A percentile compares a stretch with the other conserved stretches of the same genome.
Evolutionary conservation across 1,140 invertebrate genomes (phyloP).

Genomic region (Leptinotarsa lineolata): DNA sequence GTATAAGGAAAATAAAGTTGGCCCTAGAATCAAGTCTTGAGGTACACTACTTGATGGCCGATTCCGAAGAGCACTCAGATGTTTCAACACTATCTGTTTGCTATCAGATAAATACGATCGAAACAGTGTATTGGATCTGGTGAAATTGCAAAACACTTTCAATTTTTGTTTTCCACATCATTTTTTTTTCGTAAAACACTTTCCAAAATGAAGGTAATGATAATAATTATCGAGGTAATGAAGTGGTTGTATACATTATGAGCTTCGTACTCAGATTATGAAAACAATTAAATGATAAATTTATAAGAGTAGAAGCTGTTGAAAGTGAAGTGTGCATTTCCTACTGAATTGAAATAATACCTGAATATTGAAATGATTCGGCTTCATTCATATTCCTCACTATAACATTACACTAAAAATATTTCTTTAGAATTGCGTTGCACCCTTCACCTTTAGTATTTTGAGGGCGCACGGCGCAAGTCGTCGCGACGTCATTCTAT

Average conservation of each 20-base stretch:
- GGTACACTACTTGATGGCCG: too few species aligned
- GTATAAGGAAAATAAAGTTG: neutral
- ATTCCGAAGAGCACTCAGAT: too few species aligned
- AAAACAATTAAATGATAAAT: neutral
- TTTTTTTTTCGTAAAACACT: too few species aligned
- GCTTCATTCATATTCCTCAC: slow-evolving; percentile 56
- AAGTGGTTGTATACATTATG: neutral
- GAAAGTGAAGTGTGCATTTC: too few species aligned
- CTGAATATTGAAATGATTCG: slow-evolving; percentile 53
- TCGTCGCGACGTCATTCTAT: slow-evolving; percentile 7
- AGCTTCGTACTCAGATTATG: neutral
- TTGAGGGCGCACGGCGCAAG: slow-evolving; percentile 10
- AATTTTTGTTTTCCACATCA: too few species aligned
- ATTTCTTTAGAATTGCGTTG: neutral
- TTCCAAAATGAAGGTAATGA: too few species aligned
- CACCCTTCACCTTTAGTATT: neutral
- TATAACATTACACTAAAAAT: slow-evolving; percentile 4
- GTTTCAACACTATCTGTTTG: too few species aligned
- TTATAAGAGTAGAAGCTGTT: neutral
- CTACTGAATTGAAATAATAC: slow-evolving; percentile 32
- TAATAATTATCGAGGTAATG: neutral
- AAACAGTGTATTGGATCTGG: too few species aligned
- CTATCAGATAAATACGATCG: too few species aligned
- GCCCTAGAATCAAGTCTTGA: too few species aligned
- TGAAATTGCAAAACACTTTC: too few species aligned